Evolutionary conservation across 2,113 vertebrate genomes (phyloP).

Genomic region (Scomber colias): DNA sequence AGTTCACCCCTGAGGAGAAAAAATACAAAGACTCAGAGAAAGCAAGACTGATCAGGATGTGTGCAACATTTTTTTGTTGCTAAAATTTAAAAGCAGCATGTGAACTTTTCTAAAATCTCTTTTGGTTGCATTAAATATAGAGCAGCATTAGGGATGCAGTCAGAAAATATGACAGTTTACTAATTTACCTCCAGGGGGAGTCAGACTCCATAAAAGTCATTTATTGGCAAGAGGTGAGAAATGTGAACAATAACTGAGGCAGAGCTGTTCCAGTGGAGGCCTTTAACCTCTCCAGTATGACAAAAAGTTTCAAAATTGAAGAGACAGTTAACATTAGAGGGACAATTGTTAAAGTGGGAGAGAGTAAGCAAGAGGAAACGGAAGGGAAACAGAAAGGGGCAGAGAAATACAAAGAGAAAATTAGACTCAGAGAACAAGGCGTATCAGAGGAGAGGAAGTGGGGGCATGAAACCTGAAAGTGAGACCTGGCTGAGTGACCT

Average conservation of each 20-base stretch:
- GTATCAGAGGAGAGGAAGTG: constrained; percentile 44
- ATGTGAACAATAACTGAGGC: background rate
- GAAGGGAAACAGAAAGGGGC: background rate
- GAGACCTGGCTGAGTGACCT: constrained; percentile 45
- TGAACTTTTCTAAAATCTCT: background rate
- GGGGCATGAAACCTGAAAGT: constrained; percentile 51
- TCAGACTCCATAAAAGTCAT: constrained; percentile 2
- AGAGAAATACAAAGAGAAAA: background rate
- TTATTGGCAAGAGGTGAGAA: constrained; percentile 1
- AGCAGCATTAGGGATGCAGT: background rate
- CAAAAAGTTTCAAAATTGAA: background rate
- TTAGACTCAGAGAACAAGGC: background rate
- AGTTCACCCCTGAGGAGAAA: constrained; percentile 88
- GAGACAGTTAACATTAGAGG: background rate
- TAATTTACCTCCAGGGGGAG: constrained; percentile 67
- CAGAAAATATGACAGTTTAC: constrained; percentile 4
- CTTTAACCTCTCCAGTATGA: background rate
- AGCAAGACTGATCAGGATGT: background rate
- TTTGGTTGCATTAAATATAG: background rate
- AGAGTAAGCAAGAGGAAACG: background rate
- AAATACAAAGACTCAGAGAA: constrained; percentile 4
- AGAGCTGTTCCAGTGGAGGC: constrained; percentile 5
- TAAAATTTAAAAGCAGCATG: background rate
- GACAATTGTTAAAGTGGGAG: background rate
- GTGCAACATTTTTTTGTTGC: background rate